Evolutionary conservation across 2,797 vertebrate genomes (phyloP).

Genomic region (Dermochelys coriacea): DNA sequence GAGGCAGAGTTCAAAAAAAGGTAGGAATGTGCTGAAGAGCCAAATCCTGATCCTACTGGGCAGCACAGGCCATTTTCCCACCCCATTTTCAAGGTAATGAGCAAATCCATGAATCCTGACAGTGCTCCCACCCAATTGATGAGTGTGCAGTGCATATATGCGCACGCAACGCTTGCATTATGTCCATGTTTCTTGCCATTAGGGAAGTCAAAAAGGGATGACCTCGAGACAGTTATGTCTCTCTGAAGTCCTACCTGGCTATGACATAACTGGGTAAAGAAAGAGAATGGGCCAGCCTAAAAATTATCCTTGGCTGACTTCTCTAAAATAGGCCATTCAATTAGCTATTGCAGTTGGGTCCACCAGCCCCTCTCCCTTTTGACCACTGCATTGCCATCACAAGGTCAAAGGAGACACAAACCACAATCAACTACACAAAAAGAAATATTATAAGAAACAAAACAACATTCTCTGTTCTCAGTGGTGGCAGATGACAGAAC

Average conservation of each 20-base stretch:
- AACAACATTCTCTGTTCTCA: background rate
- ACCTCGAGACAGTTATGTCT: background rate
- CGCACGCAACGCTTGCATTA: background rate
- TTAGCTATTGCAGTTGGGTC: background rate
- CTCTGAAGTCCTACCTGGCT: background rate
- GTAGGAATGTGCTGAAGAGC: background rate
- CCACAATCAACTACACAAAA: background rate
- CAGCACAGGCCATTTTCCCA: background rate
- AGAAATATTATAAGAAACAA: background rate
- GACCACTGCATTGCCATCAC: background rate
- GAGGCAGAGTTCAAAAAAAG: background rate
- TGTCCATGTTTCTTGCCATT: background rate
- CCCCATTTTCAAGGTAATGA: background rate
- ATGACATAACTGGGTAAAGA: background rate
- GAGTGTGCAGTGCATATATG: background rate
- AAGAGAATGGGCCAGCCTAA: background rate
- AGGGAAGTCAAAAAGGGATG: background rate
- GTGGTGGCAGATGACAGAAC: no score
- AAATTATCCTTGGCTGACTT: background rate
- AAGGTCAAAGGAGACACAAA: background rate
- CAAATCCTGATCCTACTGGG: background rate
- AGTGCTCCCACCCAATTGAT: background rate
- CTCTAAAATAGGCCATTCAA: background rate
- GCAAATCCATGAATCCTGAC: background rate
- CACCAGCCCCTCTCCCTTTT: background rate